Percentiles rank a stretch among this genome's conserved stretches.
Evolutionary conservation across 1,140 invertebrate species (phyloP).

Genomic region (Zaprionus taronus): DNA sequence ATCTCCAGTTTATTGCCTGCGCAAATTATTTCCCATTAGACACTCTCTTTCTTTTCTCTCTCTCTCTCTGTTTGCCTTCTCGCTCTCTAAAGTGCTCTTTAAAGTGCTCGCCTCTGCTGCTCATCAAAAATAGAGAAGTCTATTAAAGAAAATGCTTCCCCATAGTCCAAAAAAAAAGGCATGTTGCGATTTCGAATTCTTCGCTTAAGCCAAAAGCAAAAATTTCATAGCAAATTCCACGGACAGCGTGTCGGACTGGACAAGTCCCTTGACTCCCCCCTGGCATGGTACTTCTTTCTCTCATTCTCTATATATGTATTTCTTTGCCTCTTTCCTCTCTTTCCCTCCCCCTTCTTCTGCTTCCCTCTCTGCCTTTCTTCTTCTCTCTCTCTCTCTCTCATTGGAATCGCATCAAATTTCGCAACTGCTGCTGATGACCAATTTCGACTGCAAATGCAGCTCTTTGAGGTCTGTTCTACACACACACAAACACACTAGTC

Average conservation of each 20-base stretch:
- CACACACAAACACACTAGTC: not conserved
- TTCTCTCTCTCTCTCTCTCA: not conserved
- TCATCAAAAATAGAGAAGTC: not conserved
- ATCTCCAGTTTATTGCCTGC: not conserved
- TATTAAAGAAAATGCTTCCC: not conserved
- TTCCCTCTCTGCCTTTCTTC: not conserved
- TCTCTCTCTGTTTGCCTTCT: not conserved
- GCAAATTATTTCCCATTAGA: not conserved
- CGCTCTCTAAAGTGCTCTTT: not conserved
- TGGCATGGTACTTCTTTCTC: not conserved
- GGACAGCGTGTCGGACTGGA: not conserved
- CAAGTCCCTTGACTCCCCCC: no score
- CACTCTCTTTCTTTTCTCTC: not conserved
- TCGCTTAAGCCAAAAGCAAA: not conserved
- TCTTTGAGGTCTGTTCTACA: constrained; percentile 9
- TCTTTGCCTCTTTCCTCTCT: not conserved
- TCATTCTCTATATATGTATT: not conserved
- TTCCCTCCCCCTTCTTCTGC: not conserved
- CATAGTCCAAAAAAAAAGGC: not conserved
- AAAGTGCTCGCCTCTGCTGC: not conserved
- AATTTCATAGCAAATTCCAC: constrained; percentile 1
- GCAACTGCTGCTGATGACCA: constrained; percentile 28
- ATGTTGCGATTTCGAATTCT: not conserved
- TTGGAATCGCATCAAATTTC: constrained; percentile 22
- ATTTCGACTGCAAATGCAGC: constrained; percentile 32